Evolutionary conservation across 2,797 vertebrate species (phyloP).

Genomic region (Synanceia verrucosa): DNA sequence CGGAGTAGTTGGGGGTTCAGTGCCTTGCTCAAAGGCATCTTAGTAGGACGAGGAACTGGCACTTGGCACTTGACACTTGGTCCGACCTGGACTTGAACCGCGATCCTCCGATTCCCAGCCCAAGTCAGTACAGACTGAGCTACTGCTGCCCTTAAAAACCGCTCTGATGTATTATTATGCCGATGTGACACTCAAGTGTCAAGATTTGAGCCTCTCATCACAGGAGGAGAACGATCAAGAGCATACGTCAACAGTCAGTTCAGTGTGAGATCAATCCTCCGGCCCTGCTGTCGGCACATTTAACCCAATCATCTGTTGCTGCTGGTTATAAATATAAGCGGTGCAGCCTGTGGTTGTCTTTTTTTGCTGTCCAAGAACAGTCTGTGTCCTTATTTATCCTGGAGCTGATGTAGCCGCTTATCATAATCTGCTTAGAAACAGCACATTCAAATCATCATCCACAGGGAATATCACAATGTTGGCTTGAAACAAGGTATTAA

Average conservation of each 20-base stretch:
- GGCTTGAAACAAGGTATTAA: neutral
- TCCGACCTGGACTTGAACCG: too few species aligned
- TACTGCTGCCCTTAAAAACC: too few species aligned
- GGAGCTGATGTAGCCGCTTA: neutral
- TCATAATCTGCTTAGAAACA: constrained; percentile 35
- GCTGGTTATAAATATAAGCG: constrained; percentile 2
- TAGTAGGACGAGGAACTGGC: too few species aligned
- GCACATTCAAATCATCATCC: constrained; percentile 7
- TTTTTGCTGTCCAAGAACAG: neutral
- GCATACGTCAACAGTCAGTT: neutral
- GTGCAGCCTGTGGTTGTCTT: neutral
- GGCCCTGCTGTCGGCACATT: neutral
- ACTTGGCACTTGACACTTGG: too few species aligned
- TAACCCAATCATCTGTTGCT: constrained; percentile 8
- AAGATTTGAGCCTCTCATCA: neutral
- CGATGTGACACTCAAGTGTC: too few species aligned
- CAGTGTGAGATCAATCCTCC: neutral
- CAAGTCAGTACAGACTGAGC: too few species aligned
- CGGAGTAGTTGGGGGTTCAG: too few species aligned
- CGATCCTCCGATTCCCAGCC: too few species aligned
- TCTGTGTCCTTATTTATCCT: constrained; percentile 19
- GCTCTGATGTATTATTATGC: too few species aligned
- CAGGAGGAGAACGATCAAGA: neutral
- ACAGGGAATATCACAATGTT: neutral
- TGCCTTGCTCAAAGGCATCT: too few species aligned